Evolutionary conservation across 1,140 invertebrate species (phyloP).

Genomic region (Hyles vespertilio): DNA sequence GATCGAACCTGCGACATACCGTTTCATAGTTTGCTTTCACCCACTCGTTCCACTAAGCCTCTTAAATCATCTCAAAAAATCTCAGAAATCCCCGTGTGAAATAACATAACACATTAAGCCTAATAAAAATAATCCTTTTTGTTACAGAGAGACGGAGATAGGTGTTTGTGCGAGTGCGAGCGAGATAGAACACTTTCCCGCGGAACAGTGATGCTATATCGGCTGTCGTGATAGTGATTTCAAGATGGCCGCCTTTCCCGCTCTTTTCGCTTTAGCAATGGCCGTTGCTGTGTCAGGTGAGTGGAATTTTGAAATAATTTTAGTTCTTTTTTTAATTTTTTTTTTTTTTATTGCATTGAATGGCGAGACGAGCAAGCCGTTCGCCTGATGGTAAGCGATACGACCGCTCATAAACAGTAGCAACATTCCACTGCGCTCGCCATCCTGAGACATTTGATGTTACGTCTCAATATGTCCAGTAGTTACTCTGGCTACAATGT

Average conservation of each 20-base stretch:
- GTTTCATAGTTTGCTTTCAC: too few species aligned
- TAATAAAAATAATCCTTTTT: conserved; percentile 40
- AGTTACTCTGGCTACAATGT: too few species aligned
- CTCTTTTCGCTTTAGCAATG: conserved; percentile 50
- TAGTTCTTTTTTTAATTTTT: not conserved
- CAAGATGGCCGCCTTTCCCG: conserved; percentile 59
- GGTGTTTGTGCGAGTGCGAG: conserved; percentile 21
- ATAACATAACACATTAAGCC: conserved; percentile 37
- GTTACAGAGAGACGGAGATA: conserved; percentile 45
- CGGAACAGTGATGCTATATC: conserved; percentile 52
- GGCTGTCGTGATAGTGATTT: conserved; percentile 15
- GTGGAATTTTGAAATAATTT: conserved; percentile 5
- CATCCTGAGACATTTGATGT: too few species aligned
- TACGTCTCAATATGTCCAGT: too few species aligned
- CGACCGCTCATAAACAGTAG: too few species aligned
- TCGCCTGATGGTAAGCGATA: too few species aligned
- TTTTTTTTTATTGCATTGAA: too few species aligned
- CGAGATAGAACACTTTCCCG: conserved; percentile 38
- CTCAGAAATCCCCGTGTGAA: conserved; percentile 20
- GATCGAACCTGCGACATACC: too few species aligned
- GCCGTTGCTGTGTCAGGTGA: conserved; percentile 49
- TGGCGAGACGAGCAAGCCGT: too few species aligned
- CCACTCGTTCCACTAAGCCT: too few species aligned
- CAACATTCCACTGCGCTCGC: too few species aligned
- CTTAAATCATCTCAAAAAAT: too few species aligned